Percentiles rank a stretch among this genome's conserved stretches.
Evolutionary conservation across 2,888 invertebrate species (phyloP).

Genomic region (Brenthis hecate): DNA sequence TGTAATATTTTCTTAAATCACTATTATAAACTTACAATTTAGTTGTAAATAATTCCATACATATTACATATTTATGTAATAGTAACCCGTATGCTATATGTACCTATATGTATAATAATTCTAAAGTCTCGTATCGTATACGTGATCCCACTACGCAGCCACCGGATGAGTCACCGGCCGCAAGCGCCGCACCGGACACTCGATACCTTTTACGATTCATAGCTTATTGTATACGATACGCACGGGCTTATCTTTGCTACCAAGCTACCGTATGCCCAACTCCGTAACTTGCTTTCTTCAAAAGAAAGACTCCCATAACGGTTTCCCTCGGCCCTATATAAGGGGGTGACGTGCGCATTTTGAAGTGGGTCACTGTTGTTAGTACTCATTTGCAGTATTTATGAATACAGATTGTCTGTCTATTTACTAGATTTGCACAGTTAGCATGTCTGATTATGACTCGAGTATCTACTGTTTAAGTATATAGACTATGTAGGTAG

Average conservation of each 20-base stretch:
- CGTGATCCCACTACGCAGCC: slow-evolving; percentile 40
- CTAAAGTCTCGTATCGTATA: slow-evolving; percentile 11
- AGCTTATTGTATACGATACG: slow-evolving; percentile 31
- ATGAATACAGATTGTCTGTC: slow-evolving; percentile 7
- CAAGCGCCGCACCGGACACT: slow-evolving; percentile 41
- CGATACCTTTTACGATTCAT: slow-evolving; percentile 35
- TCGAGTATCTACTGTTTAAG: background rate
- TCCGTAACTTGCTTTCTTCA: slow-evolving; percentile 25
- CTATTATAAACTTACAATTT: too few relatives aligned
- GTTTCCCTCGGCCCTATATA: slow-evolving; percentile 30
- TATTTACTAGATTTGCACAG: slow-evolving; percentile 9
- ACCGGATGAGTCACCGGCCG: slow-evolving; percentile 44
- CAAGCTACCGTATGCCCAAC: slow-evolving; percentile 19
- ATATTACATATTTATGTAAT: too few relatives aligned
- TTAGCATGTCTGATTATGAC: background rate
- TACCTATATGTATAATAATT: slow-evolving; percentile 13
- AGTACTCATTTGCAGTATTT: slow-evolving; percentile 11
- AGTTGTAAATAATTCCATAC: too few relatives aligned
- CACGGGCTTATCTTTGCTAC: slow-evolving; percentile 30
- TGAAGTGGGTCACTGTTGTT: slow-evolving; percentile 30
- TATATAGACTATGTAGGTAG: too few relatives aligned
- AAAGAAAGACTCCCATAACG: slow-evolving; percentile 33
- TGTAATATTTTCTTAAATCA: too few relatives aligned
- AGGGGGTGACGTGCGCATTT: slow-evolving; percentile 28
- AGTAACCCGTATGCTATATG: slow-evolving; percentile 13